A percentile compares a stretch with the other conserved stretches of the same genome.
These are phyloP conservation scores for Catonia carolina DNA, from an alignment of 2,888 invertebrate species.

Conservation along the genomic window DNA sequence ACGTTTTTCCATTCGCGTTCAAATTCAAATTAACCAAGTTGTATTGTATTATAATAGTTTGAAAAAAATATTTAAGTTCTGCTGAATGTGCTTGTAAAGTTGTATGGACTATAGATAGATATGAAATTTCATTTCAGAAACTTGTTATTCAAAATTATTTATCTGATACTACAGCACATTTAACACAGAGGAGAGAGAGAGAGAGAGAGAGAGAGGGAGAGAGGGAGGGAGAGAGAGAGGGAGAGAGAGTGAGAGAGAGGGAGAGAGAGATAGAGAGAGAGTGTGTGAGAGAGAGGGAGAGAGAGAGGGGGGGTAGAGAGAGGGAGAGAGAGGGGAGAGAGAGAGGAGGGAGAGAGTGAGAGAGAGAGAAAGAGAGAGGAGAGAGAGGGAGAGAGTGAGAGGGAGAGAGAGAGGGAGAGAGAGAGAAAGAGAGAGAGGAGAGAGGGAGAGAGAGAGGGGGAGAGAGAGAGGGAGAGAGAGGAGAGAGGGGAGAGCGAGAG, in stretches of 20 bases:
- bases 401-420: background rate
- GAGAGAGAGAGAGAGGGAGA: background rate
- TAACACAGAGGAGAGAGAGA: background rate
- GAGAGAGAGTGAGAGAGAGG: no score
- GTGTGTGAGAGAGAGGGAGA: background rate
- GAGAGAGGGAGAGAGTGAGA: background rate
- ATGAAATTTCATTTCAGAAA: no score
- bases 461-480: background rate
- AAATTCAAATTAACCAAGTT: no score
- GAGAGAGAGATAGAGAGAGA: background rate
- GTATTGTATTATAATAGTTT: no score
- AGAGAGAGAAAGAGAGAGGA: background rate
- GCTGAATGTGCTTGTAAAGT: no score
- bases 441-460: background rate
- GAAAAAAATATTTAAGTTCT: no score
- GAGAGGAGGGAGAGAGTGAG: background rate
- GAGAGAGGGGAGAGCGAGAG: background rate
- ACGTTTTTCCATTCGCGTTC: no score
- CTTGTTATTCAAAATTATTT: no score
- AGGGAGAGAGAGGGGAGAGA: background rate
- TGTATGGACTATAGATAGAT: no score
- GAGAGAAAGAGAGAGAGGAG: background rate
- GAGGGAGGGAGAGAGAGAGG: background rate
- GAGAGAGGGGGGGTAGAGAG: background rate
- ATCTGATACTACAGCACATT: no score